Conservation (phyloP, 1,140 invertebrate species). For the Trichonephila clavata region DNA sequence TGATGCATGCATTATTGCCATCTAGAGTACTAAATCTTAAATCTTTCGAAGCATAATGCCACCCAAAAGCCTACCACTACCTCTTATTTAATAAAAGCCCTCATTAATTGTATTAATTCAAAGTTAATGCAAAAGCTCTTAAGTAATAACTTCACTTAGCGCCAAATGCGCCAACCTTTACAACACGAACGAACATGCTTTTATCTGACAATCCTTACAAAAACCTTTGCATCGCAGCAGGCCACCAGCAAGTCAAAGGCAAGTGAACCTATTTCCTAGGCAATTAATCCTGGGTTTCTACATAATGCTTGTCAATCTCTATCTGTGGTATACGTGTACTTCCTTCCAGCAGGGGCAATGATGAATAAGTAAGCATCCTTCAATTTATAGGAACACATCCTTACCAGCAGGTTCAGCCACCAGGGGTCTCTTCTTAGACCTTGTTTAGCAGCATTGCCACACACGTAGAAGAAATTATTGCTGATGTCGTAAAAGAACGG, state of each 20-base stretch:
- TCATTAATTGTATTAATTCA: too few species aligned
- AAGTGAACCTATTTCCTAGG: constrained; percentile 8
- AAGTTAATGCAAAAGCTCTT: not conserved
- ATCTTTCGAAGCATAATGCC: too few species aligned
- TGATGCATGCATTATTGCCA: too few species aligned
- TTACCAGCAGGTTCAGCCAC: constrained; percentile 18
- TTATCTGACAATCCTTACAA: not conserved
- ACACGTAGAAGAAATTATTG: constrained; percentile 16
- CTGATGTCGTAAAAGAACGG: constrained; percentile 29
- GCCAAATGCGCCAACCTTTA: not conserved
- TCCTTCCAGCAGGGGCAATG: not conserved
- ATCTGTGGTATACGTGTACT: not conserved
- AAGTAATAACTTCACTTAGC: not conserved
- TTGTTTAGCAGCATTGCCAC: constrained; percentile 44
- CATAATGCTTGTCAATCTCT: constrained; percentile 16
- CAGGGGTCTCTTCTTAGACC: constrained; percentile 25
- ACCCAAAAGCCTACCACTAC: too few species aligned
- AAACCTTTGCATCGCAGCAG: not conserved
- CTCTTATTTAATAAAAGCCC: too few species aligned
- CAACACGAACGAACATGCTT: not conserved
- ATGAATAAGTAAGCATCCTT: constrained; percentile 10
- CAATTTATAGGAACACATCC: constrained; percentile 41
- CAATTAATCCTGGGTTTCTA: constrained; percentile 45
- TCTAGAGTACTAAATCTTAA: too few species aligned
- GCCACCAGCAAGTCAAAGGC: not conserved